Evolutionary conservation across 2,113 vertebrate genomes (phyloP), one percentile per base, ranked within the genome.

Genomic region (Morone chrysops): DNA sequence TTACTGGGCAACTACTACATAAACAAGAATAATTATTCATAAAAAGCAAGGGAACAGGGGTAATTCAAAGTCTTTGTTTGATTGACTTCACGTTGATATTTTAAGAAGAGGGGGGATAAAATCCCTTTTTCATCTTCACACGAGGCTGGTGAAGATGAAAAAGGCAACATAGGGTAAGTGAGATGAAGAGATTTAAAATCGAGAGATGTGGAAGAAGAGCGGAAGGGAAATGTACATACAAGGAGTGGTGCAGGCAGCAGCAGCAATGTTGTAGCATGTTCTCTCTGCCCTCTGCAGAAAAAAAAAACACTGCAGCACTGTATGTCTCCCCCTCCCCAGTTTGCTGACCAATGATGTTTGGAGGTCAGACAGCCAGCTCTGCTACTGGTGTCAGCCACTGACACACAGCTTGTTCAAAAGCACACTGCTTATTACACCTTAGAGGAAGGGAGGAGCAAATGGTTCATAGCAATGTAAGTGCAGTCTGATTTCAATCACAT

Each of bases 271-370:
- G 67, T 73, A 76, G 81, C 69, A 78, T 89, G 80, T 90, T 90
- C 70, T 70, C 56, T 57, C 75, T 87, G 68, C 62, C 78, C 87
- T 82, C 88, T 84, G 92, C 87, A 91, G 69, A 48, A 75, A 73
- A 47, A 80, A 79, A 81, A 76, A 16, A 82, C 88, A 84, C 92
- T 90, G 91, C 92, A 88, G 92, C 73, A 59, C 57, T 59, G 57
- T 36, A 87, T 60, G 80, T 88, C 84, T 75, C 80, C 84, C 82
- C 87, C 85, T 85, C 81, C 83, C 86, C 78, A 80, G 12, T 81
- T 81, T 90, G 90, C 92, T 94, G 92, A 94, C 88, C 87, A 88
- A 85, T 90, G 87, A 92, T 92, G 87, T 90, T 94, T 92, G 81
- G 91, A 94, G 93, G 92, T 93, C 91, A 92, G 78, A 74, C 73